Evolutionary conservation across 2,888 invertebrate genomes (phyloP).

Genomic region (Chrysotoxum bicinctum): DNA sequence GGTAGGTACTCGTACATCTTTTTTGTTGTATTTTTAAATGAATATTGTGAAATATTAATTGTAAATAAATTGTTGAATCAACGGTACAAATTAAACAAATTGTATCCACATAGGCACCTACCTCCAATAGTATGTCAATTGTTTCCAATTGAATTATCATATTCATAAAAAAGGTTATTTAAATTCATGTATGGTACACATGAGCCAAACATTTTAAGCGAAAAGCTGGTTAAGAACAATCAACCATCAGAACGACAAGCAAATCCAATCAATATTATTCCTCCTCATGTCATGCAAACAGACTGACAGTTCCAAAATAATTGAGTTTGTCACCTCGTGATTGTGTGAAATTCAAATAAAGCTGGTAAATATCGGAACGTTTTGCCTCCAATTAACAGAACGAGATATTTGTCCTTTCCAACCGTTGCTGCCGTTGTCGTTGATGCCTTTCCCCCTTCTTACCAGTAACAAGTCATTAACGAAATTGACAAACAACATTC

Average conservation of each 20-base stretch:
- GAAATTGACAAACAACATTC: conserved; percentile 67
- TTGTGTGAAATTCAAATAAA: conserved; percentile 66
- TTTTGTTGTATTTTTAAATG: background rate
- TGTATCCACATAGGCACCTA: background rate
- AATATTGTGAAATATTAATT: background rate
- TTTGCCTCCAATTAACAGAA: conserved; percentile 67
- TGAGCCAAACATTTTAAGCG: conserved; percentile 8
- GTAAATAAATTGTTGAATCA: background rate
- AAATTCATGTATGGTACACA: background rate
- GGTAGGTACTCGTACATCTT: too few relatives aligned
- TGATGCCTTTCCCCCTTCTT: background rate
- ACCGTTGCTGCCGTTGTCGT: background rate
- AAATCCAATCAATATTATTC: conserved; percentile 52
- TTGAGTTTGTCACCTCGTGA: conserved; percentile 58
- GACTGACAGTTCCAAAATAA: conserved; percentile 38
- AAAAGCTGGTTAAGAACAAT: conserved; percentile 27
- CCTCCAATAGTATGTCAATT: background rate
- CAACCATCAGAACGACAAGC: conserved; percentile 33
- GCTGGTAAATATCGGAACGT: conserved; percentile 52
- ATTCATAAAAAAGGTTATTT: conserved; percentile 4
- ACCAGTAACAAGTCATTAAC: conserved; percentile 59
- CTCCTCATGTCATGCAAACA: conserved; percentile 43
- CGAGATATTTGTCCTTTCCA: conserved; percentile 46
- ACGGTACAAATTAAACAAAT: background rate
- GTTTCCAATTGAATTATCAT: conserved; percentile 3